Evolutionary conservation across 2,113 vertebrate species (phyloP), one percentile per base, ranked within the genome.

Genomic region (Thomomys bottae): DNA sequence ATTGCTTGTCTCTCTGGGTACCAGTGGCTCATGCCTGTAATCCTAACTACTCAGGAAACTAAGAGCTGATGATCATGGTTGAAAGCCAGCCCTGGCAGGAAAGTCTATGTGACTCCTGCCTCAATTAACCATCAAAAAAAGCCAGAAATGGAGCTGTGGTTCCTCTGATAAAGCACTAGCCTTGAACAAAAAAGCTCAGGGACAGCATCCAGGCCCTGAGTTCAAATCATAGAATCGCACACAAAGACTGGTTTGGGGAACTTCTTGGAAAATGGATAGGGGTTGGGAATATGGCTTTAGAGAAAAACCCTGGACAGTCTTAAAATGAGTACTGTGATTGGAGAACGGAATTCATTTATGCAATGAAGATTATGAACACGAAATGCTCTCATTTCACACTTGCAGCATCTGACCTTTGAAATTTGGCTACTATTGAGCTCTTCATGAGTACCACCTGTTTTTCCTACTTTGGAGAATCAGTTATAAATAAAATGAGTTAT

Each of bases 401-500:
- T 88, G 38, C 12, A 88, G 83, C 40, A 78, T 36, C 73, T 94
- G 91, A 94, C 93, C 96, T 97, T 97, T 96, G 95, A 96, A 92
- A 96, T 94, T 91, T 94, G 93, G 84, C 70, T 94, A 92, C 38
- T 75, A 76, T 76, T 68, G 70, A 87, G 87, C 94, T 78, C 91
- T 96, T 94, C 66, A 91, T 76, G 8, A 95, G 81, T 54, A 92
- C 94, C 93, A 96, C 94, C 82, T 96, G 95, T 92, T 91, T 96
- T 92, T 87, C 87, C 83, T 94, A 91, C 88, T 95, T 95, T 68
- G 45, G 79, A 89, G 34, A 94, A 57, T 88, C 79, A 42, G 75
- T 97, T 97, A 96, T 94, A 97, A 96, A 96, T 97, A 96, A 96
- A 96, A 87, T 89, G 82, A 91, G 88, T 97, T 97, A 96, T 94